Evolutionary conservation across 2,113 vertebrate genomes (phyloP).

Genomic region (Ia io): DNA sequence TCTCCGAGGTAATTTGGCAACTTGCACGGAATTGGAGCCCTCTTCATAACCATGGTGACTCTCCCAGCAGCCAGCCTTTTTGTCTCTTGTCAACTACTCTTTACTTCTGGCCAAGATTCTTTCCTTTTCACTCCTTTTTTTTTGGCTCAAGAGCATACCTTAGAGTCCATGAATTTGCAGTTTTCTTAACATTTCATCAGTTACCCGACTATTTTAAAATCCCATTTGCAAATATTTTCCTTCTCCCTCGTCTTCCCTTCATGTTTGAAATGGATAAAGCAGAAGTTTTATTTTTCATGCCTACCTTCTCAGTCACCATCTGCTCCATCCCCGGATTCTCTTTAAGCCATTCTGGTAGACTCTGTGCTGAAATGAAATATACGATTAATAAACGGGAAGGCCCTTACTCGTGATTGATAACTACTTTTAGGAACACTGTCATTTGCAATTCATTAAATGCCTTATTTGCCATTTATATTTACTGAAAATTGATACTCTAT

Average conservation of each 20-base stretch:
- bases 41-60: neutral
- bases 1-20: neutral
- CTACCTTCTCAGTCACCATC: neutral
- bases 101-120: neutral
- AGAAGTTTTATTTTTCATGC: constrained; percentile 21
- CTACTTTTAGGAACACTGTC: constrained; percentile 74
- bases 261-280: neutral
- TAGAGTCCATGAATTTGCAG: constrained; percentile 42
- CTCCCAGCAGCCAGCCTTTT: neutral
- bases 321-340: constrained; percentile 21
- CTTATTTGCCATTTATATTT: constrained; percentile 80
- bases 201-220: constrained; percentile 9
- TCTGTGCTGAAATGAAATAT: constrained; percentile 63
- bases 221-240: constrained; percentile 26
- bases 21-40: neutral
- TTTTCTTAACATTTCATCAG: constrained; percentile 52
- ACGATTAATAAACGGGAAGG: constrained; percentile 68
- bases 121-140: neutral
- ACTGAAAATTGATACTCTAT: constrained; percentile 76
- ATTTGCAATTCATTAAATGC: constrained; percentile 77
- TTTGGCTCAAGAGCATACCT: constrained; percentile 33
- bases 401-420: constrained; percentile 69
- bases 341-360: neutral
- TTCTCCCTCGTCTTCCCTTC: constrained; percentile 22
- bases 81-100: neutral